Base-by-base conservation (phyloP, 2,113 vertebrate species). In the Pica pica region DNA sequence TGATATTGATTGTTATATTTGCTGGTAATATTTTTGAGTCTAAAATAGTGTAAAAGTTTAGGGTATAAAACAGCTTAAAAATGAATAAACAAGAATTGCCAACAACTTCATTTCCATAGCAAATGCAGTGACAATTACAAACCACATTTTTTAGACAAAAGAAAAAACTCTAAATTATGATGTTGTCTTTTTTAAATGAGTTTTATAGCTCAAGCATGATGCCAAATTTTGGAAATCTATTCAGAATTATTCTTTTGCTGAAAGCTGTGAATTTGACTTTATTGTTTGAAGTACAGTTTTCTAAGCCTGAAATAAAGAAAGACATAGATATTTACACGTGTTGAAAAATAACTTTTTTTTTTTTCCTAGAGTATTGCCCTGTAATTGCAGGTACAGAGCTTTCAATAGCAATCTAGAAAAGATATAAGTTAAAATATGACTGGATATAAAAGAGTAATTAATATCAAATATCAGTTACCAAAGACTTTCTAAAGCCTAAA, bases 131-230 rank as follows among this genome's bases (percentile, higher is more conserved):
- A 68, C 6, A 76, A 41, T 47, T 85, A 24, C 44, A 67, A 59
- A 42, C 9, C 33, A 15, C 13, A 63, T 21, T 33, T 63, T 84
- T 90, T 42, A 39, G 16, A 60, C 10, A 71, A 75, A 93, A 59
- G 15, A 19, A 5, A 68, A 49, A 79, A 39, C 3, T 91, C 37
- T 52, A 49, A 81, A 53, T 65, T 49, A 35, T 44, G 16, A 60
- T 46, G 3, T 33, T 59, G 1, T 1, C 1, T 55, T 85, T 63
- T 68, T 3, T 1, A 42, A 89, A 46, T 33, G 1, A 35, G 5
- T 57, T 89, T 30, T 55, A 9, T 42, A 65, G 11, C 37, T 52
- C 24, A 85, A 50, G 13, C 1, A 0, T 74, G 27, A 75, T 4
- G 4, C 8, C 57, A 82, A n/a, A 68, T 55, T 93, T 92, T 77